Base-by-base conservation (phyloP, 2,888 invertebrate species). In the Tipula unca region DNA sequence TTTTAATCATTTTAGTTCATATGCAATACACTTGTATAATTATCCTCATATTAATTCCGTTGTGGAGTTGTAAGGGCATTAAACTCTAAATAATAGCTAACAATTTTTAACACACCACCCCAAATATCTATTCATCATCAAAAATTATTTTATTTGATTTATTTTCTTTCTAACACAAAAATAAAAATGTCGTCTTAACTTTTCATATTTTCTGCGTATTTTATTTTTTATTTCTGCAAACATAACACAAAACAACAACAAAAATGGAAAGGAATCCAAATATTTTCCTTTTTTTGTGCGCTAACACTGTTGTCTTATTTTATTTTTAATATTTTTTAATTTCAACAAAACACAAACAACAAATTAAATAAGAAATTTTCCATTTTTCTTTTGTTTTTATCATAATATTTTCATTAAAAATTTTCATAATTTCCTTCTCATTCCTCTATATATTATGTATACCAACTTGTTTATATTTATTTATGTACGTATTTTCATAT, bases 361-460 rank as follows among this genome's bases (percentile, higher is more conserved):
- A 69, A 69, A 69, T 25, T 25, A 69, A 69, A 69, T 69, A 69
- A 10, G 69, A 69, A 69, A 69, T 69, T 69, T 69, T 69, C 69
- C 69, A 69, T 69, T 69, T 48, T 25, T 25, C 69, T 69, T 69
- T 69, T 69, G 25, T 69, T 25, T 69, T 69, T 69, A 69, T 69
- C 69, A 69, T 69, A 69, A 69, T 69, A 69, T 69, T 69, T 69
- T 69, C 69, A 69, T 69, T 69, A 69, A 69, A 69, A 69, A 69
- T 69, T 69, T 69, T 69, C 69, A 69, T 69, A 69, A 69, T 69
- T 69, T 69, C 69, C 25, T 69, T 20, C 69, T 10, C 69, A 69
- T 69, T 10, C 69, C 25, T 8, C 25, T 69, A 48, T 39, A 39
- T 39, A 32, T 6, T 6, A 32, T 32, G 32, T 32, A 1, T 32